Percentiles rank a stretch among this genome's conserved stretches.
These are phyloP conservation scores for Carpatolechia fugitivella DNA, from an alignment of 2,888 invertebrate species.

Conservation along the genomic window DNA sequence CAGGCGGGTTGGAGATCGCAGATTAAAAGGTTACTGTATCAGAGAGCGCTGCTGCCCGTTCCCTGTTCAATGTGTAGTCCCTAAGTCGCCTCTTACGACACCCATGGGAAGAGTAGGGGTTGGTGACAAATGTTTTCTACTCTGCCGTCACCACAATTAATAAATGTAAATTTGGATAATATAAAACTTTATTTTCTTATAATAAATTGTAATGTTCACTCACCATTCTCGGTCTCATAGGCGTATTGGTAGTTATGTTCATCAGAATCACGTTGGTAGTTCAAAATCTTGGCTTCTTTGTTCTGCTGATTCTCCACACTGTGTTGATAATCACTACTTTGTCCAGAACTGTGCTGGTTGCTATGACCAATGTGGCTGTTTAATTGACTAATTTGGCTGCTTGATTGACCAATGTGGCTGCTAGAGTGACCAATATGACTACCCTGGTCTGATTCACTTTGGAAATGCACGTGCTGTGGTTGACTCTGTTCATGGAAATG, in stretches of 20 bases:
- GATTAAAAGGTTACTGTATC: too few relatives aligned
- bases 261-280: slow-evolving; percentile 45
- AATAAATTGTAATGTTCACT: too few relatives aligned
- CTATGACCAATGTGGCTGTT: neutral
- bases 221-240: slow-evolving; percentile 83
- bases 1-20: too few relatives aligned
- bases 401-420: neutral
- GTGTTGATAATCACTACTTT: neutral
- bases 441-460: neutral
- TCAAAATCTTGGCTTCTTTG: slow-evolving; percentile 56
- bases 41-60: too few relatives aligned
- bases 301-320: slow-evolving; percentile 14
- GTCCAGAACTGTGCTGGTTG: neutral
- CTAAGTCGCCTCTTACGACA: too few relatives aligned
- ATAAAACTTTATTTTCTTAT: neutral
- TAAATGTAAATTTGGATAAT: too few relatives aligned
- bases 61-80: too few relatives aligned
- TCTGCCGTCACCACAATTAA: too few relatives aligned
- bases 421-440: neutral
- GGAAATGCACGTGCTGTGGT: neutral
- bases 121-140: too few relatives aligned
- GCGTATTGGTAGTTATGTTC: slow-evolving; percentile 63
- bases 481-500: neutral
- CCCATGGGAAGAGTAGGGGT: too few relatives aligned
- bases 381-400: neutral